Base-by-base conservation (phyloP, 2,113 vertebrate genomes). In the Sapayoa aenigma region DNA sequence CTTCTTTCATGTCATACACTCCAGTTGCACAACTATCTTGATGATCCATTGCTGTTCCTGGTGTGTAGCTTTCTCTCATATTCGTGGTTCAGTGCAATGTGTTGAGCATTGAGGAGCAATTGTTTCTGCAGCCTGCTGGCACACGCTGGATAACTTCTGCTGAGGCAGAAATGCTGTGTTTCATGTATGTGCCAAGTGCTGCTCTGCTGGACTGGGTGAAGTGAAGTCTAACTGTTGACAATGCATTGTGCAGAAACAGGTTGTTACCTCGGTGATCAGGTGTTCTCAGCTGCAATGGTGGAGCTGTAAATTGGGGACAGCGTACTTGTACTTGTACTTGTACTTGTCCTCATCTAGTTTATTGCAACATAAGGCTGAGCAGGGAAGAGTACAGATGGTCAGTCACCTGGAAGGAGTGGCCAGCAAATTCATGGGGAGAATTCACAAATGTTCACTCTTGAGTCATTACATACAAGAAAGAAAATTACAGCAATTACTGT, bases 21-120 rank as follows among this genome's bases (percentile, higher is more conserved):
- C 7, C 41, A 42, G 8, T 28, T 92, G 33, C 2, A 2, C 0
- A 0, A 8, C 14, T 0, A 0, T 58, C 9, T 22, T 58, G 28
- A 59, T 37, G 37, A 35, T 47, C 52, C 8, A 2, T 33, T 93
- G 69, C 56, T 85, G 0, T 80, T 60, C 58, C 63, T 65, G 31
- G 22, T 86, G 79, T 83, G 53, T 22, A 33, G 62, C 33, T 42
- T 31, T 31, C 67, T 55, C 8, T 60, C 24, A 2, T 8, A 25
- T 28, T 94, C 9, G 3, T 69, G n/a, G 6, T 49, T n/a, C 37
- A 49, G 46, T 28, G 12, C 0, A 0, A 7, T 37, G 27, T 46
- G 37, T 49, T 76, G 46, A n/a, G 20, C 46, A 49, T 22, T 16
- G n/a, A 86, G 62, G 24, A 73, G 46, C n/a, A 44, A 6, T 55